Evolutionary conservation across 2,113 vertebrate species (phyloP).

Genomic region (Megalops atlanticus): DNA sequence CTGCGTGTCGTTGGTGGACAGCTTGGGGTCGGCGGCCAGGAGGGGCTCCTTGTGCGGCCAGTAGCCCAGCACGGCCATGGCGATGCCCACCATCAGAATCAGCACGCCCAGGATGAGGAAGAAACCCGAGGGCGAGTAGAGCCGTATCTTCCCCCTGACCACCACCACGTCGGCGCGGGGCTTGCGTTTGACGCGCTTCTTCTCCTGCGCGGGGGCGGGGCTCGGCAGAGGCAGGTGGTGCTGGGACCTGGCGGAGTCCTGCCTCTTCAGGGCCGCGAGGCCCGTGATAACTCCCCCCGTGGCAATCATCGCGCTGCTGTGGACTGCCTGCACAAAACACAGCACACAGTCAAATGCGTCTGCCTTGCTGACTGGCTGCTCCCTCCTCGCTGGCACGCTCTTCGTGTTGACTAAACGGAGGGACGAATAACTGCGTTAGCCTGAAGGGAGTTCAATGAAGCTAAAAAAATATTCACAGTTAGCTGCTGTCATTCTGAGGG

Average conservation of each 20-base stretch:
- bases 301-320: conserved; percentile 82
- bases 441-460: neutral
- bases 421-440: conserved; percentile 1
- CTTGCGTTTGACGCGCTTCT: conserved; percentile 75
- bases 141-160: conserved; percentile 89
- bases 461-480: neutral
- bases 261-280: conserved; percentile 93
- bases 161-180: conserved; percentile 89
- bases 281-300: conserved; percentile 96
- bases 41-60: conserved; percentile 85
- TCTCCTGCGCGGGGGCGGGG: conserved; percentile 64
- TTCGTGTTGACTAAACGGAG: conserved; percentile 2
- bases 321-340: conserved; percentile 52
- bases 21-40: conserved; percentile 52
- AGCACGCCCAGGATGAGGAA: conserved; percentile 91
- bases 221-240: conserved; percentile 72
- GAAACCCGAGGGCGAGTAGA: conserved; percentile 93
- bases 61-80: conserved; percentile 95
- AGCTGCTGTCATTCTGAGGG: conserved; percentile 16
- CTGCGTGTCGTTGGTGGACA: conserved; percentile 67
- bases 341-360: conserved; percentile 39
- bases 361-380: neutral
- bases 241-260: conserved; percentile 93
- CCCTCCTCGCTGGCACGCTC: neutral
- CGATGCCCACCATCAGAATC: conserved; percentile 85